phyloP scores from a whole-genome alignment of 2,888 invertebrate species.

The Anarsia innoxiella region DNA sequence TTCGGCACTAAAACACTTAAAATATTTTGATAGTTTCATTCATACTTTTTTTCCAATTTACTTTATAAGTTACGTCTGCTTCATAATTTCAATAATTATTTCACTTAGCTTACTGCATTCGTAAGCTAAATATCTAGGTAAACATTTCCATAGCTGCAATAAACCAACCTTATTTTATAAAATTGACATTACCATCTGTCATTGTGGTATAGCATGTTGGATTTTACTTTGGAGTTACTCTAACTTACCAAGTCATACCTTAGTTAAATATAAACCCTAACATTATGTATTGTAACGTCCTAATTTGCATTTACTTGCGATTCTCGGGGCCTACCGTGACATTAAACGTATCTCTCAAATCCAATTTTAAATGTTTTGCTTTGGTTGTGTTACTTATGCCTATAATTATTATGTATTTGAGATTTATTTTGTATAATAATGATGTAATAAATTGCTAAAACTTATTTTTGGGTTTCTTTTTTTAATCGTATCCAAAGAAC shows the following conservation, averaged over 20 bases:
- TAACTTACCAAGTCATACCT: conserved; percentile 49
- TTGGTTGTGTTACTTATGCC: conserved; percentile 74
- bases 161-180: too few species aligned
- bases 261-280: conserved; percentile 38
- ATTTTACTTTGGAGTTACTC: conserved; percentile 42
- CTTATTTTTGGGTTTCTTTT: conserved; percentile 24
- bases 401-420: conserved; percentile 65
- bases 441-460: conserved; percentile 72
- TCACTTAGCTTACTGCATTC: too few species aligned
- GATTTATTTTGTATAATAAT: conserved; percentile 74
- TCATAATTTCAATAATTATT: too few species aligned
- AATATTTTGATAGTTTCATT: too few species aligned
- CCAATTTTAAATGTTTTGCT: conserved; percentile 70
- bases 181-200: too few species aligned
- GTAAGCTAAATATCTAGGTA: too few species aligned
- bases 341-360: conserved; percentile 58
- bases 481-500: too few species aligned
- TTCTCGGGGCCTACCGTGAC: conserved; percentile 43
- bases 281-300: conserved; percentile 38
- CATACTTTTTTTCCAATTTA: too few species aligned
- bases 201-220: too few species aligned
- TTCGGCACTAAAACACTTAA: too few species aligned
- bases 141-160: too few species aligned
- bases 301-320: conserved; percentile 60
- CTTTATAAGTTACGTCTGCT: too few species aligned